Evolutionary conservation across 1,140 invertebrate species (phyloP), one percentile per base, ranked within the genome.

Genomic region (Pectinophora gossypiella): DNA sequence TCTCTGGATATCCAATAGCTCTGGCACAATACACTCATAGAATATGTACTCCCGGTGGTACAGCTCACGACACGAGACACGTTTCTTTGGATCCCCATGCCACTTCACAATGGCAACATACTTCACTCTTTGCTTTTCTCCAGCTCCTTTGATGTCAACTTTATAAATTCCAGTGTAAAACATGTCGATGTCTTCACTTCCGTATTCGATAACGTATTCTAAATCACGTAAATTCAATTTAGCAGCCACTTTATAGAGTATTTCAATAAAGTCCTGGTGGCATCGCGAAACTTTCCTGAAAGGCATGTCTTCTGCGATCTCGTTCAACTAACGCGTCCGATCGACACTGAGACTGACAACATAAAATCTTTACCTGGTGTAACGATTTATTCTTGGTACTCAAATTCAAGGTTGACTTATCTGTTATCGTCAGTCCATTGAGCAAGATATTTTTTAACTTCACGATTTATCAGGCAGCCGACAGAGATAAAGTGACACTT

Each of bases 21-120:
- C 64, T 5, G 76, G 75, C 9, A 64, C 51, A 19, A 79, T 54
- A 1, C 51, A 9, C 22, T 56, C 51, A 48, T 72, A 69, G 48
- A 72, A 71, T 0, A 68, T 32, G 22, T 59, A 60, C 49, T 80
- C 79, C 50, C 79, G 59, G n/a, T 43, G 59, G 48, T 76, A 77
- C 1, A 67, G 61, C 32, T 70, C 56, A 51, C 73, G 66, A 38
- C 72, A 78, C 20, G 55, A 58, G 19, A 42, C 47, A 3, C 76
- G 66, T 32, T 67, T 61, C 45, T 54, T 55, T 45, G 55, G 51
- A 42, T 72, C 68, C 23, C 58, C 50, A 54, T 75, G 69, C 66
- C 76, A 75, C 54, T 78, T 83, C 50, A 83, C 54, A n/a, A 75
- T 16, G n/a, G 72, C 45, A 19, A 40, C 51, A 38, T 58, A 61